These are phyloP conservation scores for Zosterops lateralis DNA, from an alignment of 2,113 vertebrate species.

Conservation along the genomic window DNA sequence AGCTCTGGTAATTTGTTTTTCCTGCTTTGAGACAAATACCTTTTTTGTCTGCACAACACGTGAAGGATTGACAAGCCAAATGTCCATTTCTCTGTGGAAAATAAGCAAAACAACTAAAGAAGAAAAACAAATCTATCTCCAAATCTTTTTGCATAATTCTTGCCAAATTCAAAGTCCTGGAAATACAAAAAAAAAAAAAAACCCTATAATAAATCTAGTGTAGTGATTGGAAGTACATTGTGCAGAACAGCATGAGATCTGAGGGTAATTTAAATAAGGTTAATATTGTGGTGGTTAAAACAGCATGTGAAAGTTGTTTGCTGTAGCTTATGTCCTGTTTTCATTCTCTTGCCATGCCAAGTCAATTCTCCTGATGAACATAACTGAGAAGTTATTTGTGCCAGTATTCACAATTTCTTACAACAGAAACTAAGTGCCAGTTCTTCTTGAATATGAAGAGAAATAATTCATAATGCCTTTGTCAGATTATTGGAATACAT, in stretches of 20 bases:
- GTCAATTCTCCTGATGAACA: constrained; percentile 1
- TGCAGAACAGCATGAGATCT: neutral
- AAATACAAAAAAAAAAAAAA: neutral
- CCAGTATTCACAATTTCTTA: neutral
- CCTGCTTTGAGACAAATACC: neutral
- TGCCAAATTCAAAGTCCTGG: neutral
- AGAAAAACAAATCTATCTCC: neutral
- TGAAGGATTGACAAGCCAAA: neutral
- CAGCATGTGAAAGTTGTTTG: neutral
- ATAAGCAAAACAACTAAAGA: neutral
- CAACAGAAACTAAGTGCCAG: neutral
- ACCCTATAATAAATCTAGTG: neutral
- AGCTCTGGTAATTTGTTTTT: neutral
- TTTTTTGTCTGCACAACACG: neutral
- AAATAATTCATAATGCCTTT: constrained; percentile 20
- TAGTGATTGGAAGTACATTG: neutral
- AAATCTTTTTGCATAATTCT: neutral
- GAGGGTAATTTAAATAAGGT: neutral
- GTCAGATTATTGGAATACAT: constrained; percentile 4
- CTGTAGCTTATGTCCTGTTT: neutral
- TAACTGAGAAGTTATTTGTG: constrained; percentile 6
- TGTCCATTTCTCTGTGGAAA: neutral
- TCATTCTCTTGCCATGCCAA: neutral
- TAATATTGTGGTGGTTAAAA: neutral
- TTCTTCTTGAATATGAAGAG: neutral